These are phyloP conservation scores for Marronus borbonicus DNA, from an alignment of 2,888 invertebrate genomes.

Conservation along the genomic window DNA sequence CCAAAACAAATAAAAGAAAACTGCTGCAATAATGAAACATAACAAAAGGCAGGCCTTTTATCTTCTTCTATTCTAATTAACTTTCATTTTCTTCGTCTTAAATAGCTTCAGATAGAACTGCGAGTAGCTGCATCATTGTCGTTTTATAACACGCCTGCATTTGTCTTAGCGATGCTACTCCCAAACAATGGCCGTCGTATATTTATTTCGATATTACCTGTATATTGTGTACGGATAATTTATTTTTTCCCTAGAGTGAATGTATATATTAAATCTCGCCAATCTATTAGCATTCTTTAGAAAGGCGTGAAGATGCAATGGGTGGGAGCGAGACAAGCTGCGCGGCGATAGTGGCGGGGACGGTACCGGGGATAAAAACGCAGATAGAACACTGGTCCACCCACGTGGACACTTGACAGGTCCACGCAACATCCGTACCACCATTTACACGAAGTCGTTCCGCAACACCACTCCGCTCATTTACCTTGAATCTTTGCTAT, in stretches of 20 bases:
- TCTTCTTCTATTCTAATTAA: too few relatives aligned
- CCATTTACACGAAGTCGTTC: conserved; percentile 65
- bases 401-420: conserved; percentile 69
- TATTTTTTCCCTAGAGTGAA: conserved; percentile 31
- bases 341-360: conserved; percentile 51
- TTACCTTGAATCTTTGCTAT: conserved; percentile 58
- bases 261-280: conserved; percentile 53
- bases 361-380: conserved; percentile 54
- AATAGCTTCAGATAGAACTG: background rate
- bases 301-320: conserved; percentile 65
- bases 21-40: background rate
- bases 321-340: conserved; percentile 54
- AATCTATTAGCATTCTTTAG: conserved; percentile 60
- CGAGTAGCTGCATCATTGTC: background rate
- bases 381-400: conserved; percentile 68
- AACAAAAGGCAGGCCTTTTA: background rate
- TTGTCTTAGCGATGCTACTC: too few relatives aligned
- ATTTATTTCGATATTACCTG: background rate
- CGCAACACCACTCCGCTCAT: conserved; percentile 51
- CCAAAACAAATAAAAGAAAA: too few relatives aligned
- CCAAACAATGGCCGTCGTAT: background rate
- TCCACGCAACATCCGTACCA: conserved; percentile 67
- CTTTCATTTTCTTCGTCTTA: too few relatives aligned
- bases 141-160: too few relatives aligned
- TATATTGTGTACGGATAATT: background rate